Conservation (phyloP, 2,888 invertebrate genomes). For the Mimachlamys varia region DNA sequence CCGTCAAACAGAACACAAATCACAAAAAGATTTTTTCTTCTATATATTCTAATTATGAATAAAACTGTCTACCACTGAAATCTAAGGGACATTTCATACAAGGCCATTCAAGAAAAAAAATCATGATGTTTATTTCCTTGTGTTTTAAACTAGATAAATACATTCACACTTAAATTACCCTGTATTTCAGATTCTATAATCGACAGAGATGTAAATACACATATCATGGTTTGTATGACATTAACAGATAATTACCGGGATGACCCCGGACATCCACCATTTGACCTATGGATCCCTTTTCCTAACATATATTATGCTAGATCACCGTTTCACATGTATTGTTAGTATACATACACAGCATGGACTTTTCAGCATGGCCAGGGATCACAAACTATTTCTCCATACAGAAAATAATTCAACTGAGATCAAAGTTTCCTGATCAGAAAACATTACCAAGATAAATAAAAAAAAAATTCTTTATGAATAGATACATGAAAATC, state of each 20-base stretch:
- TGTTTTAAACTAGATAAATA: not conserved
- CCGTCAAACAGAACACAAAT: not conserved
- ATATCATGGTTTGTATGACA: not conserved
- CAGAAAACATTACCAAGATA: no score
- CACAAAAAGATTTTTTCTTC: not conserved
- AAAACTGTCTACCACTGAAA: not conserved
- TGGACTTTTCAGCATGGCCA: no score
- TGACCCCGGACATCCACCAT: not conserved
- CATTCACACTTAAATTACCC: not conserved
- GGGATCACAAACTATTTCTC: no score
- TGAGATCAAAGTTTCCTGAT: no score
- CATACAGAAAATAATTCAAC: no score
- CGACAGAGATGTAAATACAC: not conserved
- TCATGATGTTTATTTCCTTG: not conserved
- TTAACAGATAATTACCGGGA: not conserved
- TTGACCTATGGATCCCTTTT: no score
- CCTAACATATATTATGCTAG: no score
- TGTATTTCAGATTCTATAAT: not conserved
- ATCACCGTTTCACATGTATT: no score
- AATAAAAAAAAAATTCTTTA: no score
- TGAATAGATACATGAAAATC: no score
- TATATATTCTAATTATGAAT: not conserved
- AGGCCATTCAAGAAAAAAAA: not conserved
- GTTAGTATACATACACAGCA: no score
- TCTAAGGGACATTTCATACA: not conserved